phyloP scores from a whole-genome alignment of 92 coral and sea anemone genomes.

The Phenganax subtilis region DNA sequence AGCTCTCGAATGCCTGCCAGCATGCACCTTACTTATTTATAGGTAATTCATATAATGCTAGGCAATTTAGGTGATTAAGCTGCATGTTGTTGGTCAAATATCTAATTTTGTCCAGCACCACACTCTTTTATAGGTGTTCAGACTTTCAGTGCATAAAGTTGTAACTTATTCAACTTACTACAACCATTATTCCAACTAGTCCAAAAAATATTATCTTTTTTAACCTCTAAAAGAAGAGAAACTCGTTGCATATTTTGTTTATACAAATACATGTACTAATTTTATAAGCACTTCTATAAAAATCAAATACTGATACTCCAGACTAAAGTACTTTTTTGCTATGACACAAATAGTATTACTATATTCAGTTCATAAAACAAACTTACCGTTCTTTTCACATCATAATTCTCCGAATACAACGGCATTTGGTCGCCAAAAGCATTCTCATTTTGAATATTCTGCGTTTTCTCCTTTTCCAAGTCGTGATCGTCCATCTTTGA shows the following conservation, averaged over 20 bases:
- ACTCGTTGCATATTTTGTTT: no score
- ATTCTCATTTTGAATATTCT: slow-evolving; percentile 11
- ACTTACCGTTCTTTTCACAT: slow-evolving; percentile 15
- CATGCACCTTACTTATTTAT: no score
- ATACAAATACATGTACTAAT: no score
- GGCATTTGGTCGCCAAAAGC: background rate
- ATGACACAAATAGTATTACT: background rate
- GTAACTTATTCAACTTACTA: slow-evolving; percentile 54
- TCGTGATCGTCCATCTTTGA: slow-evolving; percentile 1
- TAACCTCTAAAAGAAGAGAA: slow-evolving; percentile 50
- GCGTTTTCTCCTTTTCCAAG: background rate
- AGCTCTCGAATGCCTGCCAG: no score
- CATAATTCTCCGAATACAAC: background rate
- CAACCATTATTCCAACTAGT: slow-evolving; percentile 63
- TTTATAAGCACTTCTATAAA: no score
- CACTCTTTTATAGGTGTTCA: background rate
- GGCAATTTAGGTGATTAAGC: no score
- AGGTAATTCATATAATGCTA: no score
- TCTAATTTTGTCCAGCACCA: background rate
- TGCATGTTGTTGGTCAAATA: no score
- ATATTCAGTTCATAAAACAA: background rate
- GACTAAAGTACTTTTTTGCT: background rate
- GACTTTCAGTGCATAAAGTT: background rate
- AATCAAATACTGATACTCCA: no score
- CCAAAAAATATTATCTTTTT: slow-evolving; percentile 65